Evolutionary conservation across 2,888 invertebrate genomes (phyloP).

Genomic region (Dromius quadrimaculatus): DNA sequence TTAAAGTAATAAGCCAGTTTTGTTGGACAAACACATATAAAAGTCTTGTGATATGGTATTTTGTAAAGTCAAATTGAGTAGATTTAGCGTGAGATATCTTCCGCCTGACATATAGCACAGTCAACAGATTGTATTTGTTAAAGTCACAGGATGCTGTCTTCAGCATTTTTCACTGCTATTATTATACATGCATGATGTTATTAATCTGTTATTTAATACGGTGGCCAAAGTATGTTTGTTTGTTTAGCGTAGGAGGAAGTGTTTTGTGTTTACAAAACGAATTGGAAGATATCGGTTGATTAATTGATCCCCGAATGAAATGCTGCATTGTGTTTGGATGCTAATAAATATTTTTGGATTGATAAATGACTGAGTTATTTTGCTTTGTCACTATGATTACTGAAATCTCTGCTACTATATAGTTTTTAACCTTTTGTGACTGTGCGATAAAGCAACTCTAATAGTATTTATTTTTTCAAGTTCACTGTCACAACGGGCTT

Average conservation of each 20-base stretch:
- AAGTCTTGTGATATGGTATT: no score
- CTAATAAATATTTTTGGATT: not conserved
- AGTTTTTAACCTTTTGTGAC: no score
- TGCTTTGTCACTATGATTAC: slow-evolving; percentile 19
- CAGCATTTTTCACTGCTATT: slow-evolving; percentile 23
- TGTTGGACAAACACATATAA: no score
- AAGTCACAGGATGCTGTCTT: slow-evolving; percentile 15
- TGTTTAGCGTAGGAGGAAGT: slow-evolving; percentile 9
- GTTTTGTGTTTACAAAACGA: slow-evolving; percentile 13
- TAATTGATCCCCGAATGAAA: slow-evolving; percentile 17
- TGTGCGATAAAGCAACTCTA: no score
- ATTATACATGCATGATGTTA: slow-evolving; percentile 11
- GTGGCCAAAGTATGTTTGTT: slow-evolving; percentile 15
- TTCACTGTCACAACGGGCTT: no score
- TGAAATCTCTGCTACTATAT: slow-evolving; percentile 20
- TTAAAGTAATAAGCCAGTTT: no score
- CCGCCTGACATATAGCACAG: not conserved
- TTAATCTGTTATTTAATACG: slow-evolving; percentile 33
- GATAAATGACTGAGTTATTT: slow-evolving; percentile 16
- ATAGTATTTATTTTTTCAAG: no score
- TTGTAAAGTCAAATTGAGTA: no score
- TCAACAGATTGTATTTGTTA: slow-evolving; percentile 34
- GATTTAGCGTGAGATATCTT: no score
- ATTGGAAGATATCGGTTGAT: slow-evolving; percentile 7
- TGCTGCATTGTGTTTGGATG: slow-evolving; percentile 19